Base-by-base conservation (phyloP, 1,140 invertebrate genomes). In the Atta colombica region DNA sequence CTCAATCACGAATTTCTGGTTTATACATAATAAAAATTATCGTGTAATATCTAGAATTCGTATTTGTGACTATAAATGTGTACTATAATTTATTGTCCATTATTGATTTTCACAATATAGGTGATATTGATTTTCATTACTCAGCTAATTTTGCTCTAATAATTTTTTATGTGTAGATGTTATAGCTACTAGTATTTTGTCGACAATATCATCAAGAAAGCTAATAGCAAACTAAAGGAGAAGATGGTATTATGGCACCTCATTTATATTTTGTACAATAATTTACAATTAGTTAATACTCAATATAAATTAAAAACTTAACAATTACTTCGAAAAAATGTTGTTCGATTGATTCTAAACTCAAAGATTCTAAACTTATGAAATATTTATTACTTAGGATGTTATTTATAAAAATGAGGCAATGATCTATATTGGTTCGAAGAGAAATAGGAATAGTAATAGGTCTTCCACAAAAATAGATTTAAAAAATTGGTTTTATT, bases 41-140 rank as follows among this genome's bases (percentile, higher is more conserved):
- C 16, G 1, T 1, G 6, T 31, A 16, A 31, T 14, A 63, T 65
- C 18, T 35, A 63, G 14, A 16, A 63, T 68, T 68, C 10, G n/a
- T 10, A 68, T 45, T 1, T 66, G 39, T 5, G 18, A 63, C 3
- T 65, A 65, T 35, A 2, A 3, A 58, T 12, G 4, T 39, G 21
- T 39, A 68, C 18, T 8, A n/a, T 3, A n/a, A 45, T 45, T 21
- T 39, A 21, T 39, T 25, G n/a, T 45, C 10, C 35, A 21, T 68
- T 68, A 68, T 68, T 45, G 35, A 68, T 68, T 68, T 68, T 45
- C 12, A 45, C 2, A 68, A n/a, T 45, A 68, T 45, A 45, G 10
- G 35, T 68, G 5, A 6, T 45, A 68, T 39, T 66, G n/a, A 66
- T 66, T 66, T 66, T n/a, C 35, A 45, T 68, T 68, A 45, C 10